Evolutionary conservation across 2,888 invertebrate genomes (phyloP).

Genomic region (Matsumyia berberina): DNA sequence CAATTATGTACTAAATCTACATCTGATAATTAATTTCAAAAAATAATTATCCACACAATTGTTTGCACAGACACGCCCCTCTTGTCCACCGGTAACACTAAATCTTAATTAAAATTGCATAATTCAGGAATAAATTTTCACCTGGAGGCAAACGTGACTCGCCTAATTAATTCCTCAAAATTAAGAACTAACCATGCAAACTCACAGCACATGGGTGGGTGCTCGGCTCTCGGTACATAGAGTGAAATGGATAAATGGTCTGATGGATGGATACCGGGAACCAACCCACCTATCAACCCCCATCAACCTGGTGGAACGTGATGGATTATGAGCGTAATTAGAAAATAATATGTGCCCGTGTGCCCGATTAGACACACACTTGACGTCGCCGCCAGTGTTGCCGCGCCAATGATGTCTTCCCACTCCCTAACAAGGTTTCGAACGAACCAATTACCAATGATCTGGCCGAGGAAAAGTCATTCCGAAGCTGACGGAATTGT

Average conservation of each 20-base stretch:
- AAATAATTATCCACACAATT: constrained; percentile 25
- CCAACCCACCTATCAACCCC: constrained; percentile 74
- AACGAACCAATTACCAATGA: constrained; percentile 47
- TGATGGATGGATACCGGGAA: constrained; percentile 59
- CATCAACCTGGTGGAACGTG: constrained; percentile 57
- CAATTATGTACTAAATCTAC: constrained; percentile 49
- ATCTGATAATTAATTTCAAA: constrained; percentile 42
- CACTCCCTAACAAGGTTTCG: constrained; percentile 45
- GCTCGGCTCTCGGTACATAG: constrained; percentile 8
- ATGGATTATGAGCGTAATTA: constrained; percentile 72
- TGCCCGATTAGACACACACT: constrained; percentile 71
- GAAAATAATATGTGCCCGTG: constrained; percentile 68
- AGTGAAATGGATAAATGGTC: constrained; percentile 61
- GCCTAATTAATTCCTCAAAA: constrained; percentile 67
- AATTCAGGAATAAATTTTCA: constrained; percentile 65
- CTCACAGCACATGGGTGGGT: constrained; percentile 34
- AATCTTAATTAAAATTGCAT: constrained; percentile 72
- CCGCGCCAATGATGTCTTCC: constrained; percentile 29
- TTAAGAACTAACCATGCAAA: constrained; percentile 50
- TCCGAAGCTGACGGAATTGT: constrained; percentile 32
- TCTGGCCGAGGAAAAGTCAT: constrained; percentile 11
- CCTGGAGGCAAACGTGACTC: constrained; percentile 53
- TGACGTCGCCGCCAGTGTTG: constrained; percentile 61
- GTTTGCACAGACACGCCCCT: constrained; percentile 37
- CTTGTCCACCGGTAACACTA: constrained; percentile 26